Percentiles rank a stretch among this genome's conserved stretches.
phyloP scores from a whole-genome alignment of 2,113 vertebrate genomes.

The Poicephalus gulielmi region DNA sequence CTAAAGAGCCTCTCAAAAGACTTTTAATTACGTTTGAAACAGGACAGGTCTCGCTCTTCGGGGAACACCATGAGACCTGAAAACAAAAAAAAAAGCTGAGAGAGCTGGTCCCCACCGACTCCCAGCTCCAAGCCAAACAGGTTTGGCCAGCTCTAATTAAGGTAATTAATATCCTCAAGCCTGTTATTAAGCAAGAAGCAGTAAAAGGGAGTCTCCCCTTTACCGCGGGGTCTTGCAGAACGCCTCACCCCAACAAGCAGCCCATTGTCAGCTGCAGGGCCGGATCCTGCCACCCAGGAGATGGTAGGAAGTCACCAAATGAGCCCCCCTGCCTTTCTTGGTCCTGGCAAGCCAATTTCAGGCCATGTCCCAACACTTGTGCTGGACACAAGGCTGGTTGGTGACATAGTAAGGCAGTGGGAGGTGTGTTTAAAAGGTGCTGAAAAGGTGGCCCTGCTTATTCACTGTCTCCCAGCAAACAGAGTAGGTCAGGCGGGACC shows the following conservation, averaged over 20 bases:
- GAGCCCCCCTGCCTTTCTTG: neutral
- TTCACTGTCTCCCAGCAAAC: neutral
- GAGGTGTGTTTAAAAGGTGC: neutral
- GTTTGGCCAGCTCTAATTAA: slow-evolving; percentile 66
- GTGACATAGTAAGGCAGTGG: neutral
- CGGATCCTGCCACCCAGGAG: neutral
- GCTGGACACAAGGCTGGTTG: accelerated
- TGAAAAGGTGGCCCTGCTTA: neutral
- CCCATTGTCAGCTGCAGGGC: slow-evolving; percentile 3
- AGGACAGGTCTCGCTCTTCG: neutral
- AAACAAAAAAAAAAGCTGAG: slow-evolving; percentile 47
- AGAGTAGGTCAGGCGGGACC: neutral
- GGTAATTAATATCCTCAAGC: slow-evolving; percentile 69
- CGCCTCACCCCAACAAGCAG: slow-evolving; percentile 20
- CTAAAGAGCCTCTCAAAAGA: neutral
- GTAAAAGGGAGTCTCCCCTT: slow-evolving; percentile 54
- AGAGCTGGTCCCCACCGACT: slow-evolving; percentile 34
- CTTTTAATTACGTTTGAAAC: slow-evolving; percentile 27
- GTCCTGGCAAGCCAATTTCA: neutral
- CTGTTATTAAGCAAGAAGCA: slow-evolving; percentile 66
- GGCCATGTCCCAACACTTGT: neutral
- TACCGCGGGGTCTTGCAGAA: neutral
- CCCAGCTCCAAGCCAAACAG: slow-evolving; percentile 61
- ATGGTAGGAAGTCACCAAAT: neutral
- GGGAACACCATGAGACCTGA: slow-evolving; percentile 34